Evolutionary conservation across 2,797 vertebrate genomes (phyloP).

Genomic region (Onychomys leucogaster): DNA sequence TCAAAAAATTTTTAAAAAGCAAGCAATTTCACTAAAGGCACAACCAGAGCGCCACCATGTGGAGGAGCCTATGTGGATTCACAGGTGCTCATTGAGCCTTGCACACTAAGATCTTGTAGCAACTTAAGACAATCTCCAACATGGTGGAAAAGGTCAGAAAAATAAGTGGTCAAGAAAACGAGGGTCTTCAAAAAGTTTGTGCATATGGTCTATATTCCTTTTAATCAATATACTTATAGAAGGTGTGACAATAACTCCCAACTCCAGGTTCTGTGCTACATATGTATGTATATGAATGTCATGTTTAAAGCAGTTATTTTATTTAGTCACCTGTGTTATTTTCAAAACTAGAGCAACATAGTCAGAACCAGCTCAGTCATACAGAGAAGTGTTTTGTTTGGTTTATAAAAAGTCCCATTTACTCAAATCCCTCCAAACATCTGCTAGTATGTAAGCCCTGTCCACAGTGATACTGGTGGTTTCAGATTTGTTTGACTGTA

Average conservation of each 20-base stretch:
- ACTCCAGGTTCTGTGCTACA: neutral
- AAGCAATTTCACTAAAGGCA: conserved; percentile 67
- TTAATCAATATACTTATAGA: neutral
- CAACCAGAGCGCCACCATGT: conserved; percentile 84
- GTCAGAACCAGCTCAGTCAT: neutral
- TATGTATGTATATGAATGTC: too few relatives aligned
- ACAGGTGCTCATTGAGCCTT: neutral
- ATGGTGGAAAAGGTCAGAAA: neutral
- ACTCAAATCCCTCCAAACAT: neutral
- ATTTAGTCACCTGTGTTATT: neutral
- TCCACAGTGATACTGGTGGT: too few relatives aligned
- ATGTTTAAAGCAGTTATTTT: conserved; percentile 37
- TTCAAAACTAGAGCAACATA: neutral
- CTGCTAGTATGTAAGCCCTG: neutral
- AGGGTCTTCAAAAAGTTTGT: neutral
- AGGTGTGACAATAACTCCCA: neutral
- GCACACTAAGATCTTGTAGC: rapidly evolving
- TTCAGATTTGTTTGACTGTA: neutral
- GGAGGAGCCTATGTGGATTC: conserved; percentile 63
- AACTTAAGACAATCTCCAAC: neutral
- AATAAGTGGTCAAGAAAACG: neutral
- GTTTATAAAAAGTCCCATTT: neutral
- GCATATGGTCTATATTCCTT: neutral
- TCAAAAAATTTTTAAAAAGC: conserved; percentile 2
- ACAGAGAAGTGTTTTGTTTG: neutral